Evolutionary conservation across 2,113 vertebrate species (phyloP), one percentile per base, ranked within the genome.

Genomic region (Xiphophorus hellerii): DNA sequence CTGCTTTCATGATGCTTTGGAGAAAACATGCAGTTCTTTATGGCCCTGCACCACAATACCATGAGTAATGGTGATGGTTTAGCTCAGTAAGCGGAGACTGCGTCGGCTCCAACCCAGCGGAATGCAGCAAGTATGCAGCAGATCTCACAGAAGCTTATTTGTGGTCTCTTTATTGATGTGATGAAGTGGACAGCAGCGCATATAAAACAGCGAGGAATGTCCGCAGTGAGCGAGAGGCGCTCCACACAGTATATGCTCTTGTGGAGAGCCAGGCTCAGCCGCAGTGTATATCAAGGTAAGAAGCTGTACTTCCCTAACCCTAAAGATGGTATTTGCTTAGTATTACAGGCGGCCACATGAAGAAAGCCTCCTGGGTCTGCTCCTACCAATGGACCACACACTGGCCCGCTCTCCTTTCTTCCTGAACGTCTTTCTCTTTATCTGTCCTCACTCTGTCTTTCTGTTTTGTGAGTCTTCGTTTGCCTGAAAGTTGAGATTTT

Each of bases 91-190:
- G 82, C 17, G 75, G 72, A 29, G 60, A 35, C 81, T 44, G 74
- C 73, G 17, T 42, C 71, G 76, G 48, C 70, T 51, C 14, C 70
- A 69, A n/a, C 82, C 75, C 85, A 44, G 74, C 61, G 85, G 86
- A 87, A 84, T 84, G 87, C 83, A 72, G 33, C 9, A 76, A 78
- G 78, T 73, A 80, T 71, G 73, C 78, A 69, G 84, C 86, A 75
- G 69, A 78, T 84, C 83, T 84, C 82, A 64, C 80, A 72, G 66
- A 75, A 66, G 75, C 86, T 86, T 66, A 76, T 77, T 86, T 86
- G 90, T 31, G 87, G 89, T 80, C 86, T 88, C 84, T 84, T 88
- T 86, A 90, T 70, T 81, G 85, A 80, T 42, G 81, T 76, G 82
- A 84, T 85, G 77, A 88, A 90, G 85, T 89, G 88, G 87, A 90